A percentile compares a stretch with the other conserved stretches of the same genome.
phyloP scores from a whole-genome alignment of 2,113 vertebrate genomes.

The Oceanodroma tethys region DNA sequence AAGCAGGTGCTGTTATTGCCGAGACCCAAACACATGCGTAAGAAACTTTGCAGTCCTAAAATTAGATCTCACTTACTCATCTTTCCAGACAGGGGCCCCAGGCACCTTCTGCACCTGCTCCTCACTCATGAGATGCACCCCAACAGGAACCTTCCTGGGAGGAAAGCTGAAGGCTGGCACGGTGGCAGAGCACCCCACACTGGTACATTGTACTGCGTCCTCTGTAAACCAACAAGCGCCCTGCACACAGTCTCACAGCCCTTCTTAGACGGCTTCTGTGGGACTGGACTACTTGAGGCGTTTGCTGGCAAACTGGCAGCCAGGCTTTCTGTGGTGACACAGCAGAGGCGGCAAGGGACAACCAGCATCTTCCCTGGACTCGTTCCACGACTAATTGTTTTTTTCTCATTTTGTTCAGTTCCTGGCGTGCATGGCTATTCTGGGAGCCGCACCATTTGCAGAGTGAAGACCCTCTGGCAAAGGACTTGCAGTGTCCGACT shows the following conservation, averaged over 20 bases:
- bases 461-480: neutral
- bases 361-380: neutral
- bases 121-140: neutral
- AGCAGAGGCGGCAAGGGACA: neutral
- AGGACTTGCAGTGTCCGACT: neutral
- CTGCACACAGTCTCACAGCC: neutral
- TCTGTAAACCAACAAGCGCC: neutral
- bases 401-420: neutral
- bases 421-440: neutral
- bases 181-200: neutral
- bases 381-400: neutral
- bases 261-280: neutral
- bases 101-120: neutral
- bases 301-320: neutral
- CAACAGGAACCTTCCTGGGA: neutral
- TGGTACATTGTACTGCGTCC: accelerated
- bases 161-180: neutral
- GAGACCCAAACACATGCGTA: accelerated
- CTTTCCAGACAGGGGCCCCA: neutral
- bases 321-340: neutral
- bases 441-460: neutral
- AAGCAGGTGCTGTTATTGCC: accelerated
- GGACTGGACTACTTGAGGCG: neutral
- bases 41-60: neutral
- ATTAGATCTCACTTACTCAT: neutral